Base-by-base conservation (phyloP, 2,888 invertebrate species). In the Oligia fasciuncula region DNA sequence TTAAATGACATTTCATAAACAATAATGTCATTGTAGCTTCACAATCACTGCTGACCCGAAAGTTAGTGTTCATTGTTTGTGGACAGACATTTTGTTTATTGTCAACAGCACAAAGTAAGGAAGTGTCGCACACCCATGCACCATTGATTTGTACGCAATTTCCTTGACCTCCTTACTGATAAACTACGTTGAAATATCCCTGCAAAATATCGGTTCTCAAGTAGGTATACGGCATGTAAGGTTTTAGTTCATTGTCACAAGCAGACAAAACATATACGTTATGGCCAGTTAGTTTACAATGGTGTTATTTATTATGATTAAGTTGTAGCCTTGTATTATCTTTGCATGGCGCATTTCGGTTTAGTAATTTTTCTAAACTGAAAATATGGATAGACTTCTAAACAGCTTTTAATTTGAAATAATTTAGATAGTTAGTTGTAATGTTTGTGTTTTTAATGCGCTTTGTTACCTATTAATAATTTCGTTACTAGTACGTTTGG, bases 31-130 rank as follows among this genome's bases (percentile, higher is more conserved):
- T 67, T 73, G 69, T 72, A 69, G 51, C 40, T 62, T 68, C 71
- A 77, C 73, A 85, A 80, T 85, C 73, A 76, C 19, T 43, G 82
- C 80, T 81, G 81, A 86, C 86, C 86, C 73, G 72, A 83, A 88
- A 85, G 72, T 77, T 67, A 77, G 75, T 79, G 71, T 57, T 78
- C 88, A 88, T 88, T 88, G 88, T 88, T 73, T 73, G 43, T 74
- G 72, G 63, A 65, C 87, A 23, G 77, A 57, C 71, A 69, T 81
- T 85, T 85, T 85, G 91, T 87, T 90, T 91, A 93, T 94, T 94
- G 94, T 94, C 88, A 88, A 86, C 83, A 86, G 90, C 84, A 94
- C 93, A 94, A 94, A 93, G 94, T 89, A 85, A 90, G 95, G 95
- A 94, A 94, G 93, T 92, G 87, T 89, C 88, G 77, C 65, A 86